Evolutionary conservation across 2,888 invertebrate species (phyloP).

Genomic region (Argyresthia albistria): DNA sequence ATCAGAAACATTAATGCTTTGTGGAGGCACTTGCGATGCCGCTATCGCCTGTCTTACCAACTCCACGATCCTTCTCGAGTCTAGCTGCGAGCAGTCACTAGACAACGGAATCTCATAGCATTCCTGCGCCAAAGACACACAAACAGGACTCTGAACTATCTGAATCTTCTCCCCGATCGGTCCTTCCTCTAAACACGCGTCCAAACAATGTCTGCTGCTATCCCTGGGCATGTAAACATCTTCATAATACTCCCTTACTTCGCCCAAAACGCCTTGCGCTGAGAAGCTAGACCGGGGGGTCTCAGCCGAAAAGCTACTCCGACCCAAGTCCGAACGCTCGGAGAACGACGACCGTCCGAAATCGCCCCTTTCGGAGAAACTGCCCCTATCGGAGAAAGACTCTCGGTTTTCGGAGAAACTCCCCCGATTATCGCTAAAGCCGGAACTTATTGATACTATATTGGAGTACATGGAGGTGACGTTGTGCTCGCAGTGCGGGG

Average conservation of each 20-base stretch:
- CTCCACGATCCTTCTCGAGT: conserved; percentile 84
- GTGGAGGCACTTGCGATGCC: conserved; percentile 79
- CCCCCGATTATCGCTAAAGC: conserved; percentile 71
- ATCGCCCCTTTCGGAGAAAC: conserved; percentile 60
- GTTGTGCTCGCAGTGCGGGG: conserved; percentile 69
- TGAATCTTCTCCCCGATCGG: conserved; percentile 47
- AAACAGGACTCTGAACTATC: conserved; percentile 54
- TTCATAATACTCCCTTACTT: conserved; percentile 55
- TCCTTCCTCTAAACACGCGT: conserved; percentile 41
- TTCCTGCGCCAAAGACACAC: conserved; percentile 51
- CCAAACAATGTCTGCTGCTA: conserved; percentile 32
- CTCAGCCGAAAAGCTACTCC: conserved; percentile 59
- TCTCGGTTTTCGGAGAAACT: conserved; percentile 62
- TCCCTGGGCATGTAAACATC: conserved; percentile 55
- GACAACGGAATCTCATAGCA: conserved; percentile 83
- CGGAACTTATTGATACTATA: conserved; percentile 72
- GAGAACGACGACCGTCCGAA: conserved; percentile 60
- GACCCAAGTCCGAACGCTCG: conserved; percentile 68
- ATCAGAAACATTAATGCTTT: conserved; percentile 61
- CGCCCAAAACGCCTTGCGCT: conserved; percentile 54
- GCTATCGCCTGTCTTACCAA: conserved; percentile 86
- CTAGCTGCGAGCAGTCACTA: conserved; percentile 84
- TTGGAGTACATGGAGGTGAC: conserved; percentile 62
- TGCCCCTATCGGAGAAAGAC: conserved; percentile 60
- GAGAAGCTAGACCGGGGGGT: conserved; percentile 61